A percentile compares a stretch with the other conserved stretches of the same genome.
Evolutionary conservation across 1,140 invertebrate species (phyloP).

Genomic region (Spodoptera litura): DNA sequence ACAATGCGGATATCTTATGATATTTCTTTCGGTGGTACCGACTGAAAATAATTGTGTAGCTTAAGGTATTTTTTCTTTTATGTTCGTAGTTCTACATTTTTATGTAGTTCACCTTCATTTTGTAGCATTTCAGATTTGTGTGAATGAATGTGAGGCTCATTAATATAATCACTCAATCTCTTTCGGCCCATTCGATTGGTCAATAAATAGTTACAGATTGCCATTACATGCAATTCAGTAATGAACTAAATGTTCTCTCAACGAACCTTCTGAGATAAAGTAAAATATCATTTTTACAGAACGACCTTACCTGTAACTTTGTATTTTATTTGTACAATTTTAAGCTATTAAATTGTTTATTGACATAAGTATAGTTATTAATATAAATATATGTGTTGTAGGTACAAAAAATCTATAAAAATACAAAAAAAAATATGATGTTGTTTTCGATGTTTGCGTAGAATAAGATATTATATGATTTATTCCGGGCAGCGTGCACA

Average conservation of each 20-base stretch:
- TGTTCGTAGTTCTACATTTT: not conserved
- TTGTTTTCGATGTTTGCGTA: constrained; percentile 8
- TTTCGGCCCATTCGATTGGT: constrained; percentile 16
- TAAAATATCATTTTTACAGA: not conserved
- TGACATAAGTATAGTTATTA: not conserved
- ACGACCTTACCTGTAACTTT: too few species aligned
- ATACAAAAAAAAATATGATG: not conserved
- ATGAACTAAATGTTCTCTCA: constrained; percentile 19
- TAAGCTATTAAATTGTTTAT: too few species aligned
- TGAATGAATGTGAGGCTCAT: constrained; percentile 8
- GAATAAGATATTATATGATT: not conserved
- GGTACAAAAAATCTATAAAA: not conserved
- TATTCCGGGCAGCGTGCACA: constrained; percentile 19
- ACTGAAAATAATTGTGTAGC: not conserved
- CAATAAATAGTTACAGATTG: not conserved
- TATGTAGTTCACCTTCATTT: not conserved
- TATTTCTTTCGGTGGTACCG: constrained; percentile 1
- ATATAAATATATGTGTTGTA: not conserved
- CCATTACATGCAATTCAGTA: constrained; percentile 28
- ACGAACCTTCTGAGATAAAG: not conserved
- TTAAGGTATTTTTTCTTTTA: not conserved
- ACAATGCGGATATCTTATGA: constrained; percentile 12
- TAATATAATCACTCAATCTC: constrained; percentile 12
- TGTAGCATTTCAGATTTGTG: not conserved
- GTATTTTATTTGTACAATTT: too few species aligned